A percentile compares a stretch with the other conserved stretches of the same genome.
These are phyloP conservation scores for Crotophaga sulcirostris DNA, from an alignment of 2,113 vertebrate species.

Conservation along the genomic window DNA sequence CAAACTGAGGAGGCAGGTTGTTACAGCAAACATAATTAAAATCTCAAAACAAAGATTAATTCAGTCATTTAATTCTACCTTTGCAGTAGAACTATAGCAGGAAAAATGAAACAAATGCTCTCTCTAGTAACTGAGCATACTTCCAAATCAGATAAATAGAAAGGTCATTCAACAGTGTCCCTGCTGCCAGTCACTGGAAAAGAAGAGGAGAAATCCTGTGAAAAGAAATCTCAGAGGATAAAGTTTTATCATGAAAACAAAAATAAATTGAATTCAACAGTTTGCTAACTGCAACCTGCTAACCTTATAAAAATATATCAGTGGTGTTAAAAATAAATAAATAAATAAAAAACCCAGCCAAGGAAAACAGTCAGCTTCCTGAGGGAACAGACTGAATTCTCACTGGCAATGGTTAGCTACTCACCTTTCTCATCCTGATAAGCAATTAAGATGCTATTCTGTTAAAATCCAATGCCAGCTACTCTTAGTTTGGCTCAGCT, in stretches of 20 bases:
- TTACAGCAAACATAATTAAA: conserved; percentile 19
- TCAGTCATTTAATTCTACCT: not conserved
- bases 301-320: conserved; percentile 45
- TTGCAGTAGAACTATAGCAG: not conserved
- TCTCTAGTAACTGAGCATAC: not conserved
- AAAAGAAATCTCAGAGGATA: conserved; percentile 26
- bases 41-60: conserved; percentile 1
- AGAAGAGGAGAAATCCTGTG: not conserved
- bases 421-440: conserved; percentile 31
- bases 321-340: not conserved
- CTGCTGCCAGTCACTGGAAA: conserved; percentile 26
- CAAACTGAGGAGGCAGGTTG: not conserved
- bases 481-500: conserved; percentile 8
- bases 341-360: not conserved
- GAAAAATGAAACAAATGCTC: not conserved
- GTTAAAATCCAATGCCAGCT: not conserved
- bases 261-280: conserved; percentile 43
- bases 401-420: not conserved
- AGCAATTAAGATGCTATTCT: conserved; percentile 28
- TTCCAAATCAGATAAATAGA: not conserved
- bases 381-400: conserved; percentile 23
- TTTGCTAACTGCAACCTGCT: conserved; percentile 36
- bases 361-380: conserved; percentile 9
- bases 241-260: conserved; percentile 41
- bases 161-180: conserved; percentile 12